Evolutionary conservation across 2,113 vertebrate species (phyloP).

Genomic region (Tauraco erythrolophus): DNA sequence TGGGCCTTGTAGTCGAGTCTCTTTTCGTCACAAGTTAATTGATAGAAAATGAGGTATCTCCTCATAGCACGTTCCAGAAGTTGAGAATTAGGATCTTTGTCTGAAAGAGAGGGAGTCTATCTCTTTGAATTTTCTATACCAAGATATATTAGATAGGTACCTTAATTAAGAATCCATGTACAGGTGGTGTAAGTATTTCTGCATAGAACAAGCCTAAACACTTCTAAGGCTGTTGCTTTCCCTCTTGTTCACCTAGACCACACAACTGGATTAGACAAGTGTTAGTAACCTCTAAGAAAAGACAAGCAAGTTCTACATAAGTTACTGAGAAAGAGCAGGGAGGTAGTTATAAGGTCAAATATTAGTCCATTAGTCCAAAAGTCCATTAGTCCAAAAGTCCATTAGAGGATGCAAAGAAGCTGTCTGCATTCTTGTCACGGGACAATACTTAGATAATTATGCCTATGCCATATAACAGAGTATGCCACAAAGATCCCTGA

Average conservation of each 20-base stretch:
- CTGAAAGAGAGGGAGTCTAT: background rate
- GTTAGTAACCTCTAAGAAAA: background rate
- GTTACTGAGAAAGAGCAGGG: background rate
- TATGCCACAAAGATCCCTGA: background rate
- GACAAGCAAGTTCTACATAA: background rate
- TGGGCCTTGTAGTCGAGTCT: no score
- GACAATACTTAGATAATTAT: background rate
- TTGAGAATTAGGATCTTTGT: background rate
- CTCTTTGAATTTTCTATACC: background rate
- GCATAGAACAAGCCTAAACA: background rate
- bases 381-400: no score
- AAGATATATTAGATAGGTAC: background rate
- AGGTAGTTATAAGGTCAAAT: background rate
- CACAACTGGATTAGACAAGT: background rate
- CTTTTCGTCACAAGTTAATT: no score
- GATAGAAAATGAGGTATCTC: background rate
- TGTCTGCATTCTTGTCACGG: rapidly evolving
- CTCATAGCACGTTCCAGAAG: background rate
- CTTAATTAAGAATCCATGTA: background rate
- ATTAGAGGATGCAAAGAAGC: background rate
- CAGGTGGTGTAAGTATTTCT: background rate
- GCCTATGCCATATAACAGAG: background rate
- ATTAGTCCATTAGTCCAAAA: no score
- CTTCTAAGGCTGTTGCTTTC: background rate
- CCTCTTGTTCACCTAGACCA: background rate